phyloP scores from a whole-genome alignment of 2,113 vertebrate species.

The Naja naja region DNA sequence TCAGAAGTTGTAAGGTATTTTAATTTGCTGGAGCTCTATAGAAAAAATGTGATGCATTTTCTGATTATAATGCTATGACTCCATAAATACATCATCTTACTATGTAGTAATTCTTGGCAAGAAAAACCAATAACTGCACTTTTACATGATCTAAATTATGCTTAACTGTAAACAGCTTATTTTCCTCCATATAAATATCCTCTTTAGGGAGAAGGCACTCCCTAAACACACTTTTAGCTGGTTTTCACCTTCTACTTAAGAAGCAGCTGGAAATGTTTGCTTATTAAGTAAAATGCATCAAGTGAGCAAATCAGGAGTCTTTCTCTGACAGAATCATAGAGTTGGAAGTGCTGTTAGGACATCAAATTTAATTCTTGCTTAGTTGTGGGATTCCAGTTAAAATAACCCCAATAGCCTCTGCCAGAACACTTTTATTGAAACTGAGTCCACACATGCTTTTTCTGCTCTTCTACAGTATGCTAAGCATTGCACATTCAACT shows the following conservation, averaged over 20 bases:
- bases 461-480: not conserved
- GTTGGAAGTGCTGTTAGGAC: not conserved
- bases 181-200: not conserved
- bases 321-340: not conserved
- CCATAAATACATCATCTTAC: not conserved
- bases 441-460: not conserved
- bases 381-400: not conserved
- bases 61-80: not conserved
- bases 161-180: not conserved
- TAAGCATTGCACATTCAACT: not conserved
- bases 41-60: not conserved
- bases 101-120: not conserved
- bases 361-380: not conserved
- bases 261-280: not conserved
- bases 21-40: not conserved
- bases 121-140: not conserved
- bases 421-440: not conserved
- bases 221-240: not conserved
- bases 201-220: not conserved
- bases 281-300: not conserved
- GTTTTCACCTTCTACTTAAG: fast-evolving
- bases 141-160: not conserved
- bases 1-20: not conserved
- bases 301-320: not conserved
- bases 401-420: not conserved